Evolutionary conservation across 1,140 invertebrate species (phyloP), one percentile per base, ranked within the genome.

Genomic region (Phymastichus coffea): DNA sequence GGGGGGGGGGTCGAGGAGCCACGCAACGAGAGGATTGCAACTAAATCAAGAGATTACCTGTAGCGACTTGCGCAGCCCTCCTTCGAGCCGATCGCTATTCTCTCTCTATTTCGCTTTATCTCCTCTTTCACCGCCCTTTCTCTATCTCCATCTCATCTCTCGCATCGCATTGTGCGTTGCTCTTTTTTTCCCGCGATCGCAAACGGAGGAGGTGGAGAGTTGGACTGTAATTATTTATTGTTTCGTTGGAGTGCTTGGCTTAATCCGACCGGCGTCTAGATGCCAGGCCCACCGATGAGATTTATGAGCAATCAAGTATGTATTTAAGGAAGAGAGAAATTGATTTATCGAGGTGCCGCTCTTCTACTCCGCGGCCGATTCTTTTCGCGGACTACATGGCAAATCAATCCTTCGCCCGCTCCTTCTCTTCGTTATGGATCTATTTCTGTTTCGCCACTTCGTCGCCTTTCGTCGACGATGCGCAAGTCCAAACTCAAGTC

Each of bases 41-140:
- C 65, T 71, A 70, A 70, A 72, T 73, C 64, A 68, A 69, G 66
- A 70, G 68, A 70, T 73, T 71, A 70, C 61, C 54, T 23, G 54
- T 30, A 44, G 38, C 52, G 41, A 14, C 37, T 22, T 20, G 65
- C 57, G 35, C 25, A 47, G 14, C n/a, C 26, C n/a, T 30, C 23
- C 23, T 15, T n/a, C 25, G n/a, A n/a, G n/a, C n/a, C n/a, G n/a
- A n/a, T n/a, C n/a, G n/a, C n/a, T n/a, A n/a, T n/a, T n/a, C n/a
- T 26, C 9, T n/a, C 23, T 26, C 43, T 56, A 51, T 57, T n/a
- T 46, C 17, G 22, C 30, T 40, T 58, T 60, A 23, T 54, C 28
- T 30, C 40, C 25, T 37, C 9, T 22, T 56, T 35, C 22, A 12
- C 40, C 38, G 52, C 37, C 52, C 52, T 28, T 28, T 41, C 35